Evolutionary conservation across 2,888 invertebrate genomes (phyloP).

Genomic region (Yponomeuta sedellus): DNA sequence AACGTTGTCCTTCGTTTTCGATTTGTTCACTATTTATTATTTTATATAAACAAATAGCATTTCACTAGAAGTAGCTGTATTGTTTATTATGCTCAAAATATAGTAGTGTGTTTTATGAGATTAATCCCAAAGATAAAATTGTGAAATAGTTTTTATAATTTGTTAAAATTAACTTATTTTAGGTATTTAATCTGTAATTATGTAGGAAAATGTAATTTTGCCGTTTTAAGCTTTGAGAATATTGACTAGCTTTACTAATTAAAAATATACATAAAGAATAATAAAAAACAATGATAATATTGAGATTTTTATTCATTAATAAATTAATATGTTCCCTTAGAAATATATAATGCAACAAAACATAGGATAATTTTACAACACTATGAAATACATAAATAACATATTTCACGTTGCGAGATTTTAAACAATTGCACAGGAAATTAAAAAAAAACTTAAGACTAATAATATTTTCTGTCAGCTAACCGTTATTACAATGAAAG

Average conservation of each 20-base stretch:
- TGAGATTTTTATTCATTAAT: conserved; percentile 4
- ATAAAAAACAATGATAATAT: background rate
- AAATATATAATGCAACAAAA: conserved; percentile 2
- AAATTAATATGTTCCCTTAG: background rate
- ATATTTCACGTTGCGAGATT: background rate
- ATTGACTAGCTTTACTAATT: background rate
- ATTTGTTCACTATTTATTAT: background rate
- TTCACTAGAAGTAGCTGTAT: conserved; percentile 19
- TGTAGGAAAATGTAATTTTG: background rate
- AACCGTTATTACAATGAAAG: no score
- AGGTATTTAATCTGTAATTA: background rate
- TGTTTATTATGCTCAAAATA: background rate
- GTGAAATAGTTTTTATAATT: no score
- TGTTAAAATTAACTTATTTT: background rate
- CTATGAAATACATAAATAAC: background rate
- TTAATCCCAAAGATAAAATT: background rate
- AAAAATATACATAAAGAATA: background rate
- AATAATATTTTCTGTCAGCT: no score
- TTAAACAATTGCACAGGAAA: no score
- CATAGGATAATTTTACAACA: background rate
- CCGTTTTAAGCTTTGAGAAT: background rate
- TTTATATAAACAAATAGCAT: conserved; percentile 16
- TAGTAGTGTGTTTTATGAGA: background rate
- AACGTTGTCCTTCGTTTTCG: background rate
- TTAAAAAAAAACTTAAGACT: no score